phyloP scores from a whole-genome alignment of 2,888 invertebrate species.

The Leptogaster cylindrica region DNA sequence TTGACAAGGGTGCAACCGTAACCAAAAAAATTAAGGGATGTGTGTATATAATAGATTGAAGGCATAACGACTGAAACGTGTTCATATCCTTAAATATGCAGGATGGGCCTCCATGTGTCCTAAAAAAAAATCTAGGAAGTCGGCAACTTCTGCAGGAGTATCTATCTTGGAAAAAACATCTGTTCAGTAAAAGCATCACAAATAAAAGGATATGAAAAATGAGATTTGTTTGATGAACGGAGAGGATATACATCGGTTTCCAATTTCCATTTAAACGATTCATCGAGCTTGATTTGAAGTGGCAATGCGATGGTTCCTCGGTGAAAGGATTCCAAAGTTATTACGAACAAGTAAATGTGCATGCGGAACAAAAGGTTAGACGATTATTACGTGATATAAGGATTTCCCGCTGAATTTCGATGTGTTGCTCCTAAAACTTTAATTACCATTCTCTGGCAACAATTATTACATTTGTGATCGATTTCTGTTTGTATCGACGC shows the following conservation, averaged over 20 bases:
- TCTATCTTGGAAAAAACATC: constrained; percentile 14
- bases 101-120: not conserved
- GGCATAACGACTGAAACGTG: constrained; percentile 19
- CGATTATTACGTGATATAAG: too few species aligned
- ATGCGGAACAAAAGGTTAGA: too few species aligned
- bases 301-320: too few species aligned
- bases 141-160: not conserved
- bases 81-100: constrained; percentile 20
- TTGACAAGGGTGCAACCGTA: constrained; percentile 9
- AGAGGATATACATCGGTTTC: constrained; percentile 5
- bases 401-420: too few species aligned
- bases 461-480: too few species aligned
- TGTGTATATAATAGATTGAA: not conserved
- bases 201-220: constrained; percentile 32
- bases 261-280: too few species aligned
- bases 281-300: too few species aligned
- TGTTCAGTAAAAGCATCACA: constrained; percentile 28
- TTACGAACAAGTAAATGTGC: too few species aligned
- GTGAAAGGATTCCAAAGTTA: too few species aligned
- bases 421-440: too few species aligned
- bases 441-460: too few species aligned
- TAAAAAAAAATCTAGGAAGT: not conserved
- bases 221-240: constrained; percentile 22
- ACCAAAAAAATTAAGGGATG: not conserved
- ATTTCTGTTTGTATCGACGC: too few species aligned